Evolutionary conservation across 2,797 vertebrate species (phyloP), one percentile per base, ranked within the genome.

Genomic region (Clarias pachynema): DNA sequence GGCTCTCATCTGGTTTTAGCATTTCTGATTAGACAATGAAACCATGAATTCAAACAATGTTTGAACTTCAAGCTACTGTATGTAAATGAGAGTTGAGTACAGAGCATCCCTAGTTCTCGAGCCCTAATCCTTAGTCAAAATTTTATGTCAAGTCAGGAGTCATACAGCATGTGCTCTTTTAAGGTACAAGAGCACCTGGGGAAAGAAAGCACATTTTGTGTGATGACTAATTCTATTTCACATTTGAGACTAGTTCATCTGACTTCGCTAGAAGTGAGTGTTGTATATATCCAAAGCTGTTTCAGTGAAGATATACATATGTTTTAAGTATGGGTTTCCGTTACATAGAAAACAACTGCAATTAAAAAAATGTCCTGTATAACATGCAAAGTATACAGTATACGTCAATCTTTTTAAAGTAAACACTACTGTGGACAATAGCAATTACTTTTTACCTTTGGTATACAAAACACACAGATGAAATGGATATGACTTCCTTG

Each of bases 391-490:
- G 49, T 34, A 22, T 22, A 22, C 56, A 75, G 49, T 57, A 31
- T 12, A 22, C 20, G 31, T 34, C 7, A 20, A 34, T 22, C 57
- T 1, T 77, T 77, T 59, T 77, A 6, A 59, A 22, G 18, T 24
- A 77, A 77, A 59, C 10, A 24, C 53, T 22, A 59, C 29, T 34
- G 56, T 24, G 56, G 20, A 22, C 34, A 29, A 15, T 37, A 31
- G 74, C 29, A 60, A 37, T 78, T 60, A 37, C 74, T 59, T 77
- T 29, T 59, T 56, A 60, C 56, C 18, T 78, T 60, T 57, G 34
- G 18, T 34, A 34, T 59, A 77, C 29, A 34, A 77, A 59, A 59
- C 53, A 77, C 29, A 77, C 29, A 57, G 34, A 77, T 31, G 9
- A 29, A 77, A 57, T 59, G 56, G 49, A 77, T 34, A 29, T 34